Base-by-base conservation (phyloP, 2,113 vertebrate genomes). In the Sakesphorus luctuosus region DNA sequence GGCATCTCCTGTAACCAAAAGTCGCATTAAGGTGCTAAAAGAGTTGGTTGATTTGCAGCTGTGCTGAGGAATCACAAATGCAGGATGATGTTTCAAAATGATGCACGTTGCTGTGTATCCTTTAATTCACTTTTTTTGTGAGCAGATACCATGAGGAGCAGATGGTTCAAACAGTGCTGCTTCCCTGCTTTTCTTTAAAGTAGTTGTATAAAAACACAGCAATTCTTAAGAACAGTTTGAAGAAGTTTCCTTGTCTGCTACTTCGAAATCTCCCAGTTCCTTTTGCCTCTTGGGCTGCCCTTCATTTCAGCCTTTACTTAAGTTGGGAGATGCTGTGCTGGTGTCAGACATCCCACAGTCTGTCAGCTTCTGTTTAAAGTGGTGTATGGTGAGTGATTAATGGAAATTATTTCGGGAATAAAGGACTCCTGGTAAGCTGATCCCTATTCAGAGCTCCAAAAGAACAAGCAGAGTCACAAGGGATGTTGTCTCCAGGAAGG, bases 341-440 rank as follows among this genome's bases (percentile, higher is more conserved):
- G 65, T 63, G 67, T 65, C 76, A 49, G 83, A 88, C 93, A 56
- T 91, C 90, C 74, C 62, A 63, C 65, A 91, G 66, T 63, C 93
- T 44, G 13, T 92, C 86, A 89, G 79, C 95, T 94, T 96, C 87
- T 92, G 86, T 90, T 79, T 50, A 83, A 87, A 93, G 84, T 21
- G 58, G 68, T 56, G 62, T 67, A 36, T 65, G 84, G 55, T 95
- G 81, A 98, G 88, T 97, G 89, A 97, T 95, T 84, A 95, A 94
- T 94, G 96, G 95, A 96, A 97, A 94, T 91, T 84, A 53, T 96
- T 72, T 84, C 38, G 2, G 49, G 94, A 74, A 78, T 95, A 96
- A 94, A 97, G 77, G 88, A 65, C 92, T 97, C 94, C 79, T 92
- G 88, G 92, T 98, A 95, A 92, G 95, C 96, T 92, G 93, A 97